Percentiles rank a stretch among this genome's conserved stretches.
Conservation (phyloP, 2,113 vertebrate species). For the Telmatochromis sp. region DNA sequence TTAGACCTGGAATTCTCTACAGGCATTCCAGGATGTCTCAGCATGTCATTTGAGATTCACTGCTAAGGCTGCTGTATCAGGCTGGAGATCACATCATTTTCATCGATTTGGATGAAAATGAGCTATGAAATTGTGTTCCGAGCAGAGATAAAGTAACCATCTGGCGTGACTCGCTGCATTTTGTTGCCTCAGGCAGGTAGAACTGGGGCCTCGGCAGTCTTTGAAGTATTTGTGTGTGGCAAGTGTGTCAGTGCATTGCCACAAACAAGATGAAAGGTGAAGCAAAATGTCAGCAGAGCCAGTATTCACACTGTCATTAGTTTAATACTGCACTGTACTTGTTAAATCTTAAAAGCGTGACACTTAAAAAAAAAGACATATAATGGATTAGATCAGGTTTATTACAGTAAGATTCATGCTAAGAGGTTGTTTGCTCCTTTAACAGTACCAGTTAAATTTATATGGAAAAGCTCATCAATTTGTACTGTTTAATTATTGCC, state of each 20-base stretch:
- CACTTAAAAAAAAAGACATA: neutral
- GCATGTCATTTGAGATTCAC: neutral
- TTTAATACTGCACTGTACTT: neutral
- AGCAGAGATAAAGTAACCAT: neutral
- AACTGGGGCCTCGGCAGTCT: neutral
- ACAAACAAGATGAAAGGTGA: slow-evolving; percentile 28
- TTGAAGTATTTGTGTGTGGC: slow-evolving; percentile 20
- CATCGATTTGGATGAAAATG: neutral
- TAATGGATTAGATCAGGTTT: neutral
- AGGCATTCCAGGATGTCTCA: neutral
- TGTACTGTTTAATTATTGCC: neutral
- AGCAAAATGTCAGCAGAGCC: slow-evolving; percentile 36
- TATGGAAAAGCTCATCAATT: neutral
- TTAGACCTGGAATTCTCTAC: neutral
- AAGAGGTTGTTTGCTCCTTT: neutral
- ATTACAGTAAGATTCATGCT: neutral
- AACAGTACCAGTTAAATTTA: neutral
- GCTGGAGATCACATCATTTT: neutral
- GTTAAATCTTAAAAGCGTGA: neutral
- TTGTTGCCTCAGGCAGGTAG: neutral
- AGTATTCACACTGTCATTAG: neutral
- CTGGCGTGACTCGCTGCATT: neutral
- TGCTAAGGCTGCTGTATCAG: neutral
- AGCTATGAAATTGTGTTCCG: neutral
- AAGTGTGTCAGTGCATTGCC: neutral